Base-by-base conservation (phyloP, 2,888 invertebrate genomes). In the Colletes collaris region DNA sequence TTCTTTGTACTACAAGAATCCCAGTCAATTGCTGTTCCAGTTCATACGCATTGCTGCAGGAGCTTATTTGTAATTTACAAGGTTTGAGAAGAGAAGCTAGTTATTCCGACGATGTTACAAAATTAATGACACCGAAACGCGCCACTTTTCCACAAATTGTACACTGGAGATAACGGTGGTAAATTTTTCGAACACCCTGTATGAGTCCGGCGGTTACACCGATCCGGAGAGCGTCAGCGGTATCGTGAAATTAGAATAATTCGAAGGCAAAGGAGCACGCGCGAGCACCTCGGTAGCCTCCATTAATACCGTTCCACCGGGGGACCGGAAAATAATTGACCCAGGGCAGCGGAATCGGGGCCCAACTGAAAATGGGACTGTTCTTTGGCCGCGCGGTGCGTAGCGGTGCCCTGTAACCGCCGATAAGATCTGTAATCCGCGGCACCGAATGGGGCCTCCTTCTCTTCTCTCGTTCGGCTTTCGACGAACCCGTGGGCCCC, bases 361-460 rank as follows among this genome's bases (percentile, higher is more conserved):
- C 46, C 62, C 49, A 13, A 46, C 10, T 63, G 52, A 50, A 72
- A 72, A 68, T 63, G 49, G 76, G 67, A 82, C 66, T 27, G 77
- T 80, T 78, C 65, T 79, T 86, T 76, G 59, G 40, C 76, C 19
- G 74, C 76, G 76, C 62, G 62, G 66, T 69, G 66, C 69, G 52
- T 70, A 81, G 50, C 70, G 77, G 71, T 76, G 75, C 77, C 71
- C 75, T 60, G 66, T 69, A 79, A 53, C 74, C 75, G 27, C 5
- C 70, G 87, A 88, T 88, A 87, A 88, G 82, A 88, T 88, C 88
- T 77, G 69, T 82, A 85, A 86, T 88, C 80, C 84, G 75, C 78
- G 76, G 64, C 72, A 69, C 75, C 59, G 68, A 84, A 62, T 40
- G 74, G 64, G 58, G 37, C 40, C 58, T 55, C 60, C 73, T 53